Conservation (phyloP, 2,888 invertebrate genomes). For the Leptinotarsa haldemani region DNA sequence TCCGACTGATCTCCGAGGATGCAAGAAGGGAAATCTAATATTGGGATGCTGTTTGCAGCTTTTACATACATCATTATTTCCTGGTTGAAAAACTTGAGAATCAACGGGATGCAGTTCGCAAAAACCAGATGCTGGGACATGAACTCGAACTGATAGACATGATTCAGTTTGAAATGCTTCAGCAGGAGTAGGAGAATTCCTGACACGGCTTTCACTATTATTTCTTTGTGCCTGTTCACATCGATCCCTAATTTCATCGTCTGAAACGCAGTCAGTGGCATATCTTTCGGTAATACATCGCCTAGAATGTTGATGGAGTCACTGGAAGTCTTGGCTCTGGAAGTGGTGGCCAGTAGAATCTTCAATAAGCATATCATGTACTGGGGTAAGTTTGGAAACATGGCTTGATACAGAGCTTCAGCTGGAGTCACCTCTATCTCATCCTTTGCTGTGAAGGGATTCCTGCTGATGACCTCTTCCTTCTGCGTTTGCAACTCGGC, state of each 20-base stretch:
- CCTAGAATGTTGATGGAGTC: slow-evolving; percentile 99
- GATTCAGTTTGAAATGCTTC: slow-evolving; percentile 97
- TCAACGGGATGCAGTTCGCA: slow-evolving; percentile 98
- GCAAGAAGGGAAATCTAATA: slow-evolving; percentile 95
- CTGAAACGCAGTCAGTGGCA: slow-evolving; percentile 95
- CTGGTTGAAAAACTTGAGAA: slow-evolving; percentile 98
- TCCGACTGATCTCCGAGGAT: slow-evolving; percentile 96
- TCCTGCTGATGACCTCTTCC: slow-evolving; percentile 91
- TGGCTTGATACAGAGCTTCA: slow-evolving; percentile 92
- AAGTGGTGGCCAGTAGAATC: slow-evolving; percentile 96
- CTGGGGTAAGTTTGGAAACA: slow-evolving; percentile 95
- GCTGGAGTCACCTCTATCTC: slow-evolving; percentile 84
- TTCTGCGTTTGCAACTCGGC: slow-evolving; percentile 91
- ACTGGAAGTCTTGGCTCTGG: slow-evolving; percentile 97
- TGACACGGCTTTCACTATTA: slow-evolving; percentile 96
- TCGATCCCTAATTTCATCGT: slow-evolving; percentile 96
- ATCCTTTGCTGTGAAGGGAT: slow-evolving; percentile 87
- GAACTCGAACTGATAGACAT: slow-evolving; percentile 99
- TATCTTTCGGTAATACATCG: slow-evolving; percentile 96
- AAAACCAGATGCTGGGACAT: slow-evolving; percentile 99
- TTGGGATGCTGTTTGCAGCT: slow-evolving; percentile 92
- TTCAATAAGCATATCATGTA: slow-evolving; percentile 98
- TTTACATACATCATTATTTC: slow-evolving; percentile 95
- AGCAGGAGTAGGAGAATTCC: slow-evolving; percentile 89
- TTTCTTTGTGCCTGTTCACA: slow-evolving; percentile 98